These are phyloP conservation scores for Mizuhopecten yessoensis DNA, from an alignment of 1,140 invertebrate species.

Conservation along the genomic window DNA sequence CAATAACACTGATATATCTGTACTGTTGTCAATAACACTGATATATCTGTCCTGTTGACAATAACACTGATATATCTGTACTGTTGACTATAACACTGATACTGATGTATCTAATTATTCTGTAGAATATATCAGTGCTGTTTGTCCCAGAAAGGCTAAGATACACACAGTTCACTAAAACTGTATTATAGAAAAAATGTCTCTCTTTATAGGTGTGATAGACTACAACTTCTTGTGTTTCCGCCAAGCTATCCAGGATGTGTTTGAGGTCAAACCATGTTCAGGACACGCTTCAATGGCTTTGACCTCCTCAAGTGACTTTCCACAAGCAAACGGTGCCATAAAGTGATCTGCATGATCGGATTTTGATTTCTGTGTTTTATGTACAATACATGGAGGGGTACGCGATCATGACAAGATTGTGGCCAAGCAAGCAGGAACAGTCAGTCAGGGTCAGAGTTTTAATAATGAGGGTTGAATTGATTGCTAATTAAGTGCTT, in stretches of 20 bases:
- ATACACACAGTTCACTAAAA: too few species aligned
- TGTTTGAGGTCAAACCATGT: slow-evolving; percentile 77
- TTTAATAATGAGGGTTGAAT: background rate
- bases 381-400: background rate
- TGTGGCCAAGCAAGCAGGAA: background rate
- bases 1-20: too few species aligned
- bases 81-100: too few species aligned
- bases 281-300: background rate
- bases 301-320: background rate
- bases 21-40: too few species aligned
- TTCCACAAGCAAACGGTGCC: slow-evolving; percentile 18
- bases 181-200: background rate
- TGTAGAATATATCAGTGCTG: too few species aligned
- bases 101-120: too few species aligned
- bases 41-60: too few species aligned
- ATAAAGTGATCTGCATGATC: background rate
- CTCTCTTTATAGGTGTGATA: slow-evolving; percentile 91
- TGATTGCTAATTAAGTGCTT: background rate
- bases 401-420: background rate
- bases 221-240: slow-evolving; percentile 99
- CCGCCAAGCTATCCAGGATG: slow-evolving; percentile 87
- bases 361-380: background rate
- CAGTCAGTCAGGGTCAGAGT: background rate
- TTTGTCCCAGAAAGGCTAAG: too few species aligned
- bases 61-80: too few species aligned